Base-by-base conservation (phyloP, 2,113 vertebrate genomes). In the Mugil cephalus region DNA sequence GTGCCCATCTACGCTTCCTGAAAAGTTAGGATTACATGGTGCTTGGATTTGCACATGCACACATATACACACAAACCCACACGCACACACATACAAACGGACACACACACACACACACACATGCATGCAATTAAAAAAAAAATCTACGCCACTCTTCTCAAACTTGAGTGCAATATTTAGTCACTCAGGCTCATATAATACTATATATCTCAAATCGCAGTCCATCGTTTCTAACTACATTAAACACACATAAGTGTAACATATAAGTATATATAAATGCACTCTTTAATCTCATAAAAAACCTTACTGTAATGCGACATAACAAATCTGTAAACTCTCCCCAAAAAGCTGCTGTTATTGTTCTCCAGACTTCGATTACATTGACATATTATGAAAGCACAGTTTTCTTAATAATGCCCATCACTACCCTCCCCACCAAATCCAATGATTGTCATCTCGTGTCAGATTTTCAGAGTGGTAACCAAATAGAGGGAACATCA, bases 391-490 rank as follows among this genome's bases (percentile, higher is more conserved):
- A 77, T 36, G 59, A 76, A 71, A 79, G 63, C 68, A 2, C 45
- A 14, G 59, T 63, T 85, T 78, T 87, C 77, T 73, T 90, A 79
- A 87, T 63, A 83, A 74, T 69, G 50, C 71, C 39, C 7, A 82
- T 88, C 78, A 82, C 63, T 72, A 65, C 38, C 48, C 66, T 69
- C 63, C 43, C 58, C n/a, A 69, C 64, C 58, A 82, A 85, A 88
- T 84, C 80, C 79, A 85, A 75, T 83, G 80, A 83, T 87, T 80
- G 79, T 79, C 83, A 73, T 56, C 74, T 72, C 11, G 10, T 62
- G 84, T 87, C 64, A 71, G 51, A 78, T 72, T 78, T 63, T 69
- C 59, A 79, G 67, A 21, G 52, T 39, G 10, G 35, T 87, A 87
- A 87, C 80, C n/a, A 65, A 85, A 88, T 88, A 48, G 45, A 88